Percentiles rank a stretch among this genome's conserved stretches.
phyloP scores from a whole-genome alignment of 2,888 invertebrate genomes.

The Selenia dentaria region DNA sequence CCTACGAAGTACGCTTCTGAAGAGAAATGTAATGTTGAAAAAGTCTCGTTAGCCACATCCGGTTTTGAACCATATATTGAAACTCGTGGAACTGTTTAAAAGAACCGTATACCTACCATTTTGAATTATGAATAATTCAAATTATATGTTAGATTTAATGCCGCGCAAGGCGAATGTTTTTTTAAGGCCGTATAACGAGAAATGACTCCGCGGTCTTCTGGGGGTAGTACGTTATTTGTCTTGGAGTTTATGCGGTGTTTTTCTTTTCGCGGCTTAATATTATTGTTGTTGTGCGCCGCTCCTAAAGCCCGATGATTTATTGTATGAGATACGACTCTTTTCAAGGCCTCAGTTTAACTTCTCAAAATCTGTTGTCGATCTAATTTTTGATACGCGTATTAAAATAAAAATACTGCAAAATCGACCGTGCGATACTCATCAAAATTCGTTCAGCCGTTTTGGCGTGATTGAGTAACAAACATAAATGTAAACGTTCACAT shows the following conservation, averaged over 20 bases:
- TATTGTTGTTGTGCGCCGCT: conserved; percentile 17
- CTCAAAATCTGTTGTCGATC: no score
- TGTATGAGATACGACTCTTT: no score
- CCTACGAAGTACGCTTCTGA: conserved; percentile 4
- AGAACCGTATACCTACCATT: conserved; percentile 18
- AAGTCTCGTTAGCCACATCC: conserved; percentile 31
- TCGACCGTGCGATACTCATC: no score
- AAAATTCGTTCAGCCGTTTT: no score
- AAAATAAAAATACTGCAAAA: conserved; percentile 11
- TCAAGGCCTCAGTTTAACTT: no score
- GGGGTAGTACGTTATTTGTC: conserved; percentile 25
- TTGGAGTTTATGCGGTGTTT: conserved; percentile 18
- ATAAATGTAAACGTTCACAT: no score
- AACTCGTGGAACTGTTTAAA: conserved; percentile 22
- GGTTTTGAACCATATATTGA: conserved; percentile 24
- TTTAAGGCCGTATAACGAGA: conserved; percentile 25
- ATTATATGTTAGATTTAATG: conserved; percentile 37
- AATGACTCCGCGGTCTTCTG: conserved; percentile 20
- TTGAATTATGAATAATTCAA: conserved; percentile 39
- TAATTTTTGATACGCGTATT: not conserved
- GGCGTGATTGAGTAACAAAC: no score
- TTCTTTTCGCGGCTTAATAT: conserved; percentile 11
- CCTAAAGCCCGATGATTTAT: conserved; percentile 7
- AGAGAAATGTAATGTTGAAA: conserved; percentile 19
- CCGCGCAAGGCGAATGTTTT: conserved; percentile 22